Conservation (phyloP, 2,797 vertebrate species). For the Harpagifer antarcticus region DNA sequence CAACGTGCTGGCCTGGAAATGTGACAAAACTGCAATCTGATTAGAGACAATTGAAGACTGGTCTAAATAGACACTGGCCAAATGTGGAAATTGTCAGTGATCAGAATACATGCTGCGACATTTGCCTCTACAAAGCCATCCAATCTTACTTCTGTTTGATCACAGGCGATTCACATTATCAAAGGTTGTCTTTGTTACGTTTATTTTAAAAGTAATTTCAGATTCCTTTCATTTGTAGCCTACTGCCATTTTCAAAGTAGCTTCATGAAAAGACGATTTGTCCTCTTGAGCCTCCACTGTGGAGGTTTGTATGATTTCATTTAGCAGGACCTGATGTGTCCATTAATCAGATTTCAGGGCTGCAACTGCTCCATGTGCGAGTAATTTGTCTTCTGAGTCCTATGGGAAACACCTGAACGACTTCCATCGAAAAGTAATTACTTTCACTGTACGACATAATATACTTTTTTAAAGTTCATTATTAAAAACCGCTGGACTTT, state of each 20-base stretch:
- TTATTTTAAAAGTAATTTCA: slow-evolving; percentile 13
- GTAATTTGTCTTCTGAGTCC: slow-evolving; percentile 36
- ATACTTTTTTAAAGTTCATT: slow-evolving; percentile 10
- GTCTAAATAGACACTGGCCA: slow-evolving; percentile 26
- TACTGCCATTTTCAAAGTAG: slow-evolving; percentile 31
- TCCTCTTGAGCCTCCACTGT: slow-evolving; percentile 16
- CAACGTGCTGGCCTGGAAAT: slow-evolving; percentile 54
- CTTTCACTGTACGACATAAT: slow-evolving; percentile 1
- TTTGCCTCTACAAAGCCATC: slow-evolving; percentile 22
- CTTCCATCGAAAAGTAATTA: slow-evolving; percentile 33
- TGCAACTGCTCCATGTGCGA: slow-evolving; percentile 23
- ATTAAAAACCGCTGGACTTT: slow-evolving; percentile 28
- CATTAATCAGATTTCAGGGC: slow-evolving; percentile 45
- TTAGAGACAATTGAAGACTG: slow-evolving; percentile 54
- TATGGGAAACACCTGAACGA: slow-evolving; percentile 36
- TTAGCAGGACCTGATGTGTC: not conserved
- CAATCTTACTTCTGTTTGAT: slow-evolving; percentile 36
- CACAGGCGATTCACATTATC: slow-evolving; percentile 9
- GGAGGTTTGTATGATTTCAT: slow-evolving; percentile 43
- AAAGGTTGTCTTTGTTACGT: slow-evolving; percentile 10
- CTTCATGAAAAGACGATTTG: slow-evolving; percentile 3
- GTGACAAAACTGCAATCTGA: slow-evolving; percentile 71
- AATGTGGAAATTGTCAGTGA: slow-evolving; percentile 35
- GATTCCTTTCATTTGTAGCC: slow-evolving; percentile 12
- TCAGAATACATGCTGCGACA: slow-evolving; percentile 36